Evolutionary conservation across 2,888 invertebrate species (phyloP), one percentile per base, ranked within the genome.

Genomic region (Ophonus ardosiacus): DNA sequence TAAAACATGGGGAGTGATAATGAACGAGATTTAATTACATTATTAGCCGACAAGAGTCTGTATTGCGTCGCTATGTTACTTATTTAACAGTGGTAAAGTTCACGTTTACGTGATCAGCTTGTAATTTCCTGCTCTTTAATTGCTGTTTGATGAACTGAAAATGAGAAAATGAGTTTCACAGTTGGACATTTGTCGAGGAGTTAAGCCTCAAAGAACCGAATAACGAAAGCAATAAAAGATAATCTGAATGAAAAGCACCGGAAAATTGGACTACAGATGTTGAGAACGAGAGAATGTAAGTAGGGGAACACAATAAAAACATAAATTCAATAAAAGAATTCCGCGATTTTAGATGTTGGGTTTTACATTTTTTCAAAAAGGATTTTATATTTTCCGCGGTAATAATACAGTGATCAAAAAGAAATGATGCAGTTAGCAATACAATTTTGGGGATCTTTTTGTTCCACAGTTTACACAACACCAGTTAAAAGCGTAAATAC

Each of bases 91-190:
- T 38, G 38, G 38, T 13, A 31, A 31, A 31, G 31, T 31, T 24
- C 68, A 68, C 31, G 38, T 4, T 13, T 31, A 38, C 31, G 68
- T 68, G 31, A 68, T 68, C 38, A 68, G 7, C 7, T 68, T 68
- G 68, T 68, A 68, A 68, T 68, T 68, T 68, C 68, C 68, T 68
- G 68, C 24, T 68, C 24, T 68, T 68, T 68, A 68, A 68, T 68
- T 68, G 31, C 68, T 38, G 38, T 68, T 38, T 68, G 68, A 68
- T 68, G 68, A 68, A 38, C 31, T 63, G 63, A 13, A 24, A 63
- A 63, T 63, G 21, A 63, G 68, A 68, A 68, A 68, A 68, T 68
- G 68, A 68, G 15, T 68, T 68, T 68, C 68, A 15, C 68, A 40
- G 38, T 68, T 38, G n/a, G 38, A 3, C n/a, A 68, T 31, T 68